Evolutionary conservation across 2,113 vertebrate species (phyloP).

Genomic region (Eulemur macaco): DNA sequence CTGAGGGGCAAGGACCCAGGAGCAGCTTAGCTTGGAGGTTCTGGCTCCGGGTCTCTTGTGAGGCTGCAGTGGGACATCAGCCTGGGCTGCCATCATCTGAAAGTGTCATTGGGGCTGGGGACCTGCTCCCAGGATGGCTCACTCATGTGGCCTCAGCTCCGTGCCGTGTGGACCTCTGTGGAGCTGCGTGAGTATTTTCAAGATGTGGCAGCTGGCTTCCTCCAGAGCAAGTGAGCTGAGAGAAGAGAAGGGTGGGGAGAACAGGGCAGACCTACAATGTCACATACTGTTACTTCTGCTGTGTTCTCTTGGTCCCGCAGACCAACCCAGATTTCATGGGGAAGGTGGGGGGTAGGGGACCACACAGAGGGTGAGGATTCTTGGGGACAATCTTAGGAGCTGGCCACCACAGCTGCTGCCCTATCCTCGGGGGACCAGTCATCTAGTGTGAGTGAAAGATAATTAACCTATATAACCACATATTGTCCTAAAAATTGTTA

Average conservation of each 20-base stretch:
- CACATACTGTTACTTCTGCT: neutral
- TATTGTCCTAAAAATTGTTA: constrained; percentile 17
- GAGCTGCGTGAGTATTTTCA: neutral
- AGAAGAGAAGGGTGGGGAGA: neutral
- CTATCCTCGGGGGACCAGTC: neutral
- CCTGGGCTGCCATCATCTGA: neutral
- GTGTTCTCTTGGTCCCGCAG: neutral
- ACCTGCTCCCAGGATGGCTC: neutral
- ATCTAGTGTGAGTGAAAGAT: neutral
- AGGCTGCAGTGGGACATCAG: neutral
- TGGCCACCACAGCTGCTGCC: neutral
- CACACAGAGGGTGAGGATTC: neutral
- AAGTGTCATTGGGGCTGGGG: neutral
- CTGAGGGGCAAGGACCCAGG: neutral
- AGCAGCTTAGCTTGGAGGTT: neutral
- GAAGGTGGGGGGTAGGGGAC: neutral
- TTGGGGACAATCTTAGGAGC: neutral
- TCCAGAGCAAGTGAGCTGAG: neutral
- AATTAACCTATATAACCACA: neutral
- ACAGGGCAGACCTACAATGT: neutral
- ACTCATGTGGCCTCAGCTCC: neutral
- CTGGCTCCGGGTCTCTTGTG: neutral
- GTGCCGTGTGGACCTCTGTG: neutral
- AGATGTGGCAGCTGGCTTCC: neutral
- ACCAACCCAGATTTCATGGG: neutral